These are phyloP conservation scores for Pyrrhura leucotis DNA, from an alignment of 2,797 vertebrate species.

Conservation along the genomic window DNA sequence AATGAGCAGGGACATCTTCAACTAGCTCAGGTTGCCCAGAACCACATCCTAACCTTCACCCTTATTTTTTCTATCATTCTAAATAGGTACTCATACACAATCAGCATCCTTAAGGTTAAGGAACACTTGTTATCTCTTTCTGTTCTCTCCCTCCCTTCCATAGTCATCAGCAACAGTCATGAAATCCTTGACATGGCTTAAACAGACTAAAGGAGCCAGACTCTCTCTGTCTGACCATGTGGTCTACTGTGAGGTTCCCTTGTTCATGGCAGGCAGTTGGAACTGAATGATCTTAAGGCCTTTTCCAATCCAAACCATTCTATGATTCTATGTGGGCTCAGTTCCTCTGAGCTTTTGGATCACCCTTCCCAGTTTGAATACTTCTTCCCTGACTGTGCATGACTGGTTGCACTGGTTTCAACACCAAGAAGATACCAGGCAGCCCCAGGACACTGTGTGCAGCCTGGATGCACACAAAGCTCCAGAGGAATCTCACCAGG, in stretches of 20 bases:
- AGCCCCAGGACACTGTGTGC: not conserved
- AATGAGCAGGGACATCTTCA: not conserved
- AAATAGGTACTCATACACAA: not conserved
- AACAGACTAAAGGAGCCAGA: not conserved
- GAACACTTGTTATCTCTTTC: not conserved
- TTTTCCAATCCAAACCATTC: not conserved
- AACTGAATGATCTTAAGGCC: not conserved
- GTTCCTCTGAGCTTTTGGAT: not conserved
- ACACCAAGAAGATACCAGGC: not conserved
- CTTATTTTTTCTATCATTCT: not conserved
- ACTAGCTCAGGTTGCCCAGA: not conserved
- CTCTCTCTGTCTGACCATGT: accelerated
- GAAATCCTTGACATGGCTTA: not conserved
- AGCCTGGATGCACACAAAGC: accelerated
- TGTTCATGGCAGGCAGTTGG: not conserved
- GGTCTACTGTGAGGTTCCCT: not conserved
- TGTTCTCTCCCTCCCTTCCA: not conserved
- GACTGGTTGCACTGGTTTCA: not conserved
- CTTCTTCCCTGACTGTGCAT: not conserved
- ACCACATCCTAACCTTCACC: not conserved
- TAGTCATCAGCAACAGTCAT: not conserved
- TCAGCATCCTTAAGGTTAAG: not conserved
- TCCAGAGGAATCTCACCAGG: not conserved
- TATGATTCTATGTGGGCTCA: accelerated
- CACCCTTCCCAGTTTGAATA: not conserved